A percentile compares a stretch with the other conserved stretches of the same genome.
These are phyloP conservation scores for Alligator mississippiensis DNA, from an alignment of 2,113 vertebrate genomes.

Conservation along the genomic window DNA sequence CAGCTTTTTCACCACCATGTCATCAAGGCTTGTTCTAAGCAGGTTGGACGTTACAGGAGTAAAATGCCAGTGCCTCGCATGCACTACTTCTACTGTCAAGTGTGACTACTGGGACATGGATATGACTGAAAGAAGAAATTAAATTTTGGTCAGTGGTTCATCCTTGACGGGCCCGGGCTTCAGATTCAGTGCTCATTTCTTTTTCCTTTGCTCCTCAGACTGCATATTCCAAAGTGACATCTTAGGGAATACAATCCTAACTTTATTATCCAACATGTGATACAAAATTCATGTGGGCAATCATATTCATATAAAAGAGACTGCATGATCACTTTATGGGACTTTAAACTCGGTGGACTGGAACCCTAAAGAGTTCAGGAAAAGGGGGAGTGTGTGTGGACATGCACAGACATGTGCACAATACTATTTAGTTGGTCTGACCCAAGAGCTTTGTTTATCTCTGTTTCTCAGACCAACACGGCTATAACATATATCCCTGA, in stretches of 20 bases:
- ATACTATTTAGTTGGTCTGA: neutral
- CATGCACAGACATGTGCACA: neutral
- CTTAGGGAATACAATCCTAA: neutral
- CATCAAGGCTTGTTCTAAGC: neutral
- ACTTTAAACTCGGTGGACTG: too few species aligned
- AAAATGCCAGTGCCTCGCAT: neutral
- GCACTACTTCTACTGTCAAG: neutral
- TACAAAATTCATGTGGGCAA: neutral
- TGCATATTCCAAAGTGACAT: neutral
- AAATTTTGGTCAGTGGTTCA: neutral
- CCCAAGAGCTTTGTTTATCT: too few species aligned
- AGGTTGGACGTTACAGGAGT: fast-evolving
- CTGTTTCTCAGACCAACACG: too few species aligned
- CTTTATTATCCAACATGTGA: neutral
- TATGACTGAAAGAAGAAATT: neutral
- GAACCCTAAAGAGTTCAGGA: neutral
- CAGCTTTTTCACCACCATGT: neutral
- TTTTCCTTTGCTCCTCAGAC: neutral
- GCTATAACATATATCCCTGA: too few species aligned
- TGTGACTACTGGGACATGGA: neutral
- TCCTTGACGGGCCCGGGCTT: neutral
- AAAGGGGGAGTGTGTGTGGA: neutral
- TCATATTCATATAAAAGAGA: neutral
- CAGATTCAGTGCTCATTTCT: neutral
- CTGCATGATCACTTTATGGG: neutral